phyloP scores from a whole-genome alignment of 1,140 invertebrate species.

The Panulirus ornatus region DNA sequence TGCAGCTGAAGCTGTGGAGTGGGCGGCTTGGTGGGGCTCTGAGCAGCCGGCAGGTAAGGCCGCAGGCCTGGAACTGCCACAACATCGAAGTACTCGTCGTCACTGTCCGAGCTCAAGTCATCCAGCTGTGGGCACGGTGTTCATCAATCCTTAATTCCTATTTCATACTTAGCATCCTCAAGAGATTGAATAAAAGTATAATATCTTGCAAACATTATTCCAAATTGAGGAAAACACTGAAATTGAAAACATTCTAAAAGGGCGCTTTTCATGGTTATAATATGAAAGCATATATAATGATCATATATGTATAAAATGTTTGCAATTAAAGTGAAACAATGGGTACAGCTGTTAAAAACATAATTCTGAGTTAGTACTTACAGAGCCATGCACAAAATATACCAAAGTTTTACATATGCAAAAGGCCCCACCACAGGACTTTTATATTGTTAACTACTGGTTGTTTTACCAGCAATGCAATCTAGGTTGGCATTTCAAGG shows the following conservation, averaged over 20 bases:
- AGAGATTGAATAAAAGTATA: neutral
- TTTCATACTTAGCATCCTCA: neutral
- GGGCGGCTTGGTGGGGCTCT: neutral
- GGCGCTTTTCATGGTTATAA: neutral
- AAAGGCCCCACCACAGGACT: too few relatives aligned
- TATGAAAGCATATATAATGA: neutral
- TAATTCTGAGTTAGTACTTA: neutral
- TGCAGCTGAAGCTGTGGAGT: neutral
- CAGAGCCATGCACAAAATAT: too few relatives aligned
- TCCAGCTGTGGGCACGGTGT: slow-evolving; percentile 70
- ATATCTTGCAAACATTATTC: neutral
- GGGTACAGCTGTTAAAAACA: neutral
- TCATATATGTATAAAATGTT: too few relatives aligned
- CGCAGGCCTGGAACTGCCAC: slow-evolving; percentile 58
- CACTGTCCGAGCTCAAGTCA: slow-evolving; percentile 75
- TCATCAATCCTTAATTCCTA: neutral
- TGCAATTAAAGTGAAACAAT: neutral
- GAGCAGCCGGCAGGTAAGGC: slow-evolving; percentile 11
- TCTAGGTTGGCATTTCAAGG: too few relatives aligned
- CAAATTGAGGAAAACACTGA: neutral
- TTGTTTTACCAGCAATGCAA: too few relatives aligned
- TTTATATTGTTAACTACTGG: too few relatives aligned
- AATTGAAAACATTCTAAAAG: neutral
- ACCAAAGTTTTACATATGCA: too few relatives aligned
- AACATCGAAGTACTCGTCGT: slow-evolving; percentile 75